Percentiles rank a stretch among this genome's conserved stretches.
Conservation (phyloP, 2,113 vertebrate genomes). For the Festucalex cinctus region DNA sequence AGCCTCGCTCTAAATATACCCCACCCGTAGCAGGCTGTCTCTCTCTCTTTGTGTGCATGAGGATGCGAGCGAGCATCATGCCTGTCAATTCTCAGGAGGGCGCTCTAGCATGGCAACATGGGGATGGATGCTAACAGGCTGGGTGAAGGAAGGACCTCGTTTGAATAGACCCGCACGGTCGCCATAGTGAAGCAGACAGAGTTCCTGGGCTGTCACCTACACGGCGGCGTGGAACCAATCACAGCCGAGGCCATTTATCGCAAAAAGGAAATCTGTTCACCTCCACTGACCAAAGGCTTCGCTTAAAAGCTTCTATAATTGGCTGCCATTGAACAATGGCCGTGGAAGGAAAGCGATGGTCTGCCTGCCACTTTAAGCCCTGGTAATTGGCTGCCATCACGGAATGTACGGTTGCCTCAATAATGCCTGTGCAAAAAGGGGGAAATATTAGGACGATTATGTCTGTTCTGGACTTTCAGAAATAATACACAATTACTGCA, state of each 20-base stretch:
- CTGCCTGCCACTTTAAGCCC: background rate
- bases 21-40: slow-evolving; percentile 43
- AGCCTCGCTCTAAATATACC: slow-evolving; percentile 66
- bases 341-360: slow-evolving; percentile 20
- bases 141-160: slow-evolving; percentile 22
- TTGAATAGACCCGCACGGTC: background rate
- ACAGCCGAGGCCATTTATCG: slow-evolving; percentile 27
- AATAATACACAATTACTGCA: no score
- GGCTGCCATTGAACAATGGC: slow-evolving; percentile 54
- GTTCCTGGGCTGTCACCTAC: background rate
- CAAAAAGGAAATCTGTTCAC: slow-evolving; percentile 28
- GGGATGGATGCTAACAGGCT: slow-evolving; percentile 24
- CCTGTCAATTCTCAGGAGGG: slow-evolving; percentile 41
- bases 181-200: background rate
- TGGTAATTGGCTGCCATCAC: slow-evolving; percentile 1
- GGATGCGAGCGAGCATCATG: slow-evolving; percentile 33
- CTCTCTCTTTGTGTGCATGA: slow-evolving; percentile 29
- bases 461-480: background rate
- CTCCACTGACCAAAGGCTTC: slow-evolving; percentile 42
- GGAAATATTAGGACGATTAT: background rate
- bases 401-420: background rate
- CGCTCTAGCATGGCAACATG: slow-evolving; percentile 42
- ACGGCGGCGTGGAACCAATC: background rate
- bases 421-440: background rate
- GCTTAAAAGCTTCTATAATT: slow-evolving; percentile 65